Evolutionary conservation across 2,797 vertebrate species (phyloP), one percentile per base, ranked within the genome.

Genomic region (Sphenodon punctatus): DNA sequence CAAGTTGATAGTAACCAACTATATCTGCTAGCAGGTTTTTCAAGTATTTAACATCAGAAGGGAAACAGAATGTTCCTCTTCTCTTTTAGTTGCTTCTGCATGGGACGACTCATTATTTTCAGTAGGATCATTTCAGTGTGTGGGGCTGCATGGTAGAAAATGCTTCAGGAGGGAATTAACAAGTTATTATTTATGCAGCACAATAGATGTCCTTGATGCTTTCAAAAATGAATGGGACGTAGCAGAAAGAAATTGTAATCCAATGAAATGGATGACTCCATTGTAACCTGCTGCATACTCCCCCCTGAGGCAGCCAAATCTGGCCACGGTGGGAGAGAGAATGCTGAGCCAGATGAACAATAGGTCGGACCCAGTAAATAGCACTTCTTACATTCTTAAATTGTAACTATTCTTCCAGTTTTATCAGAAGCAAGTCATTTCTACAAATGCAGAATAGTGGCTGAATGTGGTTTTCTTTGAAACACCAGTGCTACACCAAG

Each of bases 401-500:
- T n/a, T n/a, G n/a, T n/a, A n/a, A n/a, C n/a, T n/a, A n/a, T 36
- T 22, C 19, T 36, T 36, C 36, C 20, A 20, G 11, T 22, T 12
- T 13, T 58, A 3, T 36, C 32, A 36, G 55, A 55, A 58, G 58
- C 56, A 58, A 30, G 19, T 8, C 6, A 23, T n/a, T n/a, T 11
- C 6, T 10, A 2, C 30, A 34, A 34, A 51, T 49, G 48, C 48
- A 56, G 34, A 56, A 6, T 23, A 32, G 36, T 7, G 7, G 36
- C 55, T 36, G 20, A 23, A 70, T 12, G 3, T 20, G 48, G 14
- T 27, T 77, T 78, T 51, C 41, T 56, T 27, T 7, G 17, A 49
- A 2, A 6, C 1, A 22, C 7, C 23, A 20, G 0, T 3, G 11
- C 36, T 16, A 61, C 14, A 11, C 0, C n/a, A 53, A 61, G 8